Base-by-base conservation (phyloP, 2,888 invertebrate species). In the Cecidostiba fungosa region DNA sequence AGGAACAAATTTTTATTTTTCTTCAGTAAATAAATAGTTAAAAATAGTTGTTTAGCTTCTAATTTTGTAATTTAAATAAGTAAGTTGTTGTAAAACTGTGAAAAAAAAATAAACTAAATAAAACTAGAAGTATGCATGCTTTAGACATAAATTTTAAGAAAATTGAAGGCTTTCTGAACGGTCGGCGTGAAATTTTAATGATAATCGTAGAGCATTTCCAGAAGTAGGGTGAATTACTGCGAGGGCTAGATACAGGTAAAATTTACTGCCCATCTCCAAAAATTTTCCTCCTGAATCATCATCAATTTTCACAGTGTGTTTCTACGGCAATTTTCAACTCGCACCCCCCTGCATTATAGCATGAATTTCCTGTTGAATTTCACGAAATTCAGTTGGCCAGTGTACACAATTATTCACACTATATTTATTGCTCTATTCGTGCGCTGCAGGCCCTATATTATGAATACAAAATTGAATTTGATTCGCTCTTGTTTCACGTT, bases 271-370 rank as follows among this genome's bases (percentile, higher is more conserved):
- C 47, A 26, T 23, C 69, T 16, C 12, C 29, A n/a, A 12, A 62
- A 74, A 32, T 14, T 29, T 74, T 74, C n/a, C 43, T 81, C 39
- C 19, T 62, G 59, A 66, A 59, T 74, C 81, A 59, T n/a, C 12
- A 29, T 14, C 74, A 23, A 70, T 36, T 72, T 50, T 19, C 32
- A 72, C 36, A 26, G 72, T 70, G 79, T 72, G 14, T 32, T n/a
- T 29, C 43, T 62, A 47, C 3, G 59, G n/a, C 14, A 36, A 43
- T 74, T 81, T 62, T 19, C 23, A 29, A 10, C 4, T 26, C n/a
- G 19, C 29, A 16, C 12, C 66, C 26, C 39, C 39, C 39, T 3
- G 4, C 19, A 79, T 79, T 29, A 50, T n/a, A 79, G 47, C 78
- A 32, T 79, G 69, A 69, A 70, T 8, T 47, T n/a, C 72, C 66